Evolutionary conservation across 1,140 invertebrate species (phyloP), one percentile per base, ranked within the genome.

Genomic region (Tetramorium parvispinum): DNA sequence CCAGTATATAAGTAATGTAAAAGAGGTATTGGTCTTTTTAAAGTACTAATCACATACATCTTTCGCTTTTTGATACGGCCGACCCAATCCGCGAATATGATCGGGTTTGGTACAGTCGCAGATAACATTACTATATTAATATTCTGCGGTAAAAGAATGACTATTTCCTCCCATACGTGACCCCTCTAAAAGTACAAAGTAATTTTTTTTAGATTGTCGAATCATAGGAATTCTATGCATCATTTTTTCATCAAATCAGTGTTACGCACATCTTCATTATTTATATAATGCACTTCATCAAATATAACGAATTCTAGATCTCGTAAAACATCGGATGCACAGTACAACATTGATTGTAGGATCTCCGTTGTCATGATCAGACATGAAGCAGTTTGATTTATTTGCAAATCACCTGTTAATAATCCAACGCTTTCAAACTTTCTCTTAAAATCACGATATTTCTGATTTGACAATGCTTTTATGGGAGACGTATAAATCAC

Each of bases 341-440:
- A 98, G 93, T 99, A 99, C 2, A 99, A 94, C 99, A 99, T 99
- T 0, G 98, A 99, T 86, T 98, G 96, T 18, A 99, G 95, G 92
- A 99, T 99, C 96, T 99, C 99, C 1, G 99, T 99, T 0, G 99
- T 99, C 99, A 99, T 99, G 59, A 99, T 99, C 0, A 99, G 96
- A 95, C 99, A 99, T 3, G 98, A 97, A 1, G 99, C 99, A 18
- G 97, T 98, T 65, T 97, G 97, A 93, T 99, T 98, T 43, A 99
- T 98, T 95, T 99, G 99, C 73, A 99, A 97, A 95, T 99, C 99
- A 0, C 99, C 99, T 0, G 99, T 99, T 11, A 99, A 97, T 0
- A 99, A 95, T 6, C 99, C 99, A 43, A 99, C 99, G 92, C 98
- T 98, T 78, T 98, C 97, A 94, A 99, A 99, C 65, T 96, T 97